Percentiles rank a stretch among this genome's conserved stretches.
Conservation (phyloP, 2,888 invertebrate genomes). For the Andrena fulva region DNA sequence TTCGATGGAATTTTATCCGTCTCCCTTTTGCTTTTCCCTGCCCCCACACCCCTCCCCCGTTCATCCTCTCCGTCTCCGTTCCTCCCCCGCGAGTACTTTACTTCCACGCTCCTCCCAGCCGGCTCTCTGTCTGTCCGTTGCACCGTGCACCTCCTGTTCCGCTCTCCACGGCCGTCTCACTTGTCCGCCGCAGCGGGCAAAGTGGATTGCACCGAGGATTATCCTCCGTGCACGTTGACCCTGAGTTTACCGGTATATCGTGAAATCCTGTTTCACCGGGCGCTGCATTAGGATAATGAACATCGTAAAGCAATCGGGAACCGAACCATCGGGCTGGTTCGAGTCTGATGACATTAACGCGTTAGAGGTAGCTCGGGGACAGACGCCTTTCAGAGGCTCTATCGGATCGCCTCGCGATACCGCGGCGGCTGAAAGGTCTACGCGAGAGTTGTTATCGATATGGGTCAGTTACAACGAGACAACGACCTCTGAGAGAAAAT, state of each 20-base stretch:
- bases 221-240: constrained; percentile 67
- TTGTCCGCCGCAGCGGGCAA: constrained; percentile 53
- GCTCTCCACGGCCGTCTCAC: constrained; percentile 30
- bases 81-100: constrained; percentile 16
- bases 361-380: constrained; percentile 6
- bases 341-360: constrained; percentile 44
- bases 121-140: constrained; percentile 17
- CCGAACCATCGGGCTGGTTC: constrained; percentile 54
- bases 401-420: background rate
- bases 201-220: constrained; percentile 69
- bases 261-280: constrained; percentile 69
- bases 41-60: background rate
- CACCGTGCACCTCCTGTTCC: constrained; percentile 17
- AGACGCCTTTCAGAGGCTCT: constrained; percentile 24
- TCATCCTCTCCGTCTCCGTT: constrained; percentile 1
- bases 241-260: constrained; percentile 63
- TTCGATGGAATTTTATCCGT: constrained; percentile 44
- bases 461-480: background rate
- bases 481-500: background rate
- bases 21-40: constrained; percentile 28
- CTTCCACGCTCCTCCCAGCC: constrained; percentile 29
- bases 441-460: background rate
- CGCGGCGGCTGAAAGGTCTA: background rate
- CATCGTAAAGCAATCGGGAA: constrained; percentile 56
- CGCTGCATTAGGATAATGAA: constrained; percentile 74